phyloP scores from a whole-genome alignment of 1,140 invertebrate species.

The Stegodyphus mimosarum region DNA sequence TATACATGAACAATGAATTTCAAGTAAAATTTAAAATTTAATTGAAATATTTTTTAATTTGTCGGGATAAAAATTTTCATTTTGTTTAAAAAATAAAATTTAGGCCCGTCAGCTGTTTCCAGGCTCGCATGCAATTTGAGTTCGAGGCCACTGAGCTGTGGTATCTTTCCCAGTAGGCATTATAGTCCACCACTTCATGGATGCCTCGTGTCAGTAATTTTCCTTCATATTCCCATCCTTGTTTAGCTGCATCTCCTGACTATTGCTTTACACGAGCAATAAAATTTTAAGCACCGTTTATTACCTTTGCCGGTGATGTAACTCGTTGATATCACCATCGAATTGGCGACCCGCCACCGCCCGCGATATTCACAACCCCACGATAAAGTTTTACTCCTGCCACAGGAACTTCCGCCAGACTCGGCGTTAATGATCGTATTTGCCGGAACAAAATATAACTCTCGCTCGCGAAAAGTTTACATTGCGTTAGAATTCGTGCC shows the following conservation, averaged over 20 bases:
- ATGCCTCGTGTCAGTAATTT: no score
- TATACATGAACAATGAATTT: no score
- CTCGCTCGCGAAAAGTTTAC: constrained; percentile 5
- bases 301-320: constrained; percentile 46
- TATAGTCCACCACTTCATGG: no score
- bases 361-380: constrained; percentile 25
- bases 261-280: constrained; percentile 36
- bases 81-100: no score
- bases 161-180: no score
- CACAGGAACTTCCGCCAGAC: constrained; percentile 31
- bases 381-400: constrained; percentile 40
- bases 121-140: no score
- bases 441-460: constrained; percentile 52
- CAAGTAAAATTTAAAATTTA: no score
- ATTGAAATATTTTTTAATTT: no score
- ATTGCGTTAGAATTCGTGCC: background rate
- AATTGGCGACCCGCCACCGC: constrained; percentile 20
- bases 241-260: background rate
- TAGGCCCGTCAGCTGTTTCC: no score
- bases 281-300: constrained; percentile 60
- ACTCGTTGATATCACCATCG: constrained; percentile 41
- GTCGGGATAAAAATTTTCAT: no score
- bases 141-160: no score
- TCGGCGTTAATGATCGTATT: constrained; percentile 51
- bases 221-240: background rate